Evolutionary conservation across 2,113 vertebrate species (phyloP), one percentile per base, ranked within the genome.

Genomic region (Neopipo cinnamomea): DNA sequence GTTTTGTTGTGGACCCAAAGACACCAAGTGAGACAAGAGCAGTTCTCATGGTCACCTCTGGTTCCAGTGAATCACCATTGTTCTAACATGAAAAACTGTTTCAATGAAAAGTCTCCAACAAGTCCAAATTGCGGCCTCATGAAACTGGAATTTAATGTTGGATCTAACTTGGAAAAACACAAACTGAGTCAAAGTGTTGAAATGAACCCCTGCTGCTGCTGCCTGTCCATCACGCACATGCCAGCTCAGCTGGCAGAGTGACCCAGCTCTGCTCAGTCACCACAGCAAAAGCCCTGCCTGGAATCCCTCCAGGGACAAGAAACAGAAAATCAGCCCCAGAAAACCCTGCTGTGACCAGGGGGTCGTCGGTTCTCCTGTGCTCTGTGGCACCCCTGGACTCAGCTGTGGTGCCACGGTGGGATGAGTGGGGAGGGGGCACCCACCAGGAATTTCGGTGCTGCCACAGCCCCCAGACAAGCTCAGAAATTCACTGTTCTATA

Each of bases 101-200:
- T 53, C 65, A 84, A 28, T 3, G 2, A 52, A 46, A 66, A 74
- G 16, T 33, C 59, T 24, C 55, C 80, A 47, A 3, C 0, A 5
- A 59, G 33, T 56, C 85, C 80, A 80, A 70, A 15, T 6, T 30
- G 70, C 30, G 59, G 70, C 61, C 62, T 91, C 74, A 89, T 14
- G 30, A 71, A 92, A 19, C 17, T 93, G 91, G 94, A 84, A 95
- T 92, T 91, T 67, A 21, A 41, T 35, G 59, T 44, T 94, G 84
- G 86, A 58, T 53, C 42, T 35, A 46, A 70, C 4, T 18, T 85
- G 66, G 21, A 33, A 41, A 47, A 81, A 9, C 58, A 30, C 49
- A 49, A 72, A 20, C 9, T 30, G 79, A 59, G 70, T 35, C 67
- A 58, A 65, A 3, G 46, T 66, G 65, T 27, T 50, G 72, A 68